Base-by-base conservation (phyloP, 2,797 vertebrate species). In the Enteromius radiatus region DNA sequence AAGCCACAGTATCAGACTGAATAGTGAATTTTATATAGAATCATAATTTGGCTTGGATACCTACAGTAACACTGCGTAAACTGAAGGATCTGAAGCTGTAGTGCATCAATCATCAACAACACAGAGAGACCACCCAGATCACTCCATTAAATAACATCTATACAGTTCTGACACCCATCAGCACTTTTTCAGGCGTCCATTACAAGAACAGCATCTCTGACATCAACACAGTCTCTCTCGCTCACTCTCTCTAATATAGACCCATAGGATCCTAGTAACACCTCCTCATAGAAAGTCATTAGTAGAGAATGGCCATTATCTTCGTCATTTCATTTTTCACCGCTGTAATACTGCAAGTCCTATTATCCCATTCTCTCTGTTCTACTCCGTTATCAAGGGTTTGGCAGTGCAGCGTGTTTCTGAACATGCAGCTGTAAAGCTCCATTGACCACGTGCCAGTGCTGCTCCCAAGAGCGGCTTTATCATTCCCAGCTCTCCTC, bases 361-460 rank as follows among this genome's bases (percentile, higher is more conserved):
- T 54, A 41, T 43, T 76, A 43, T 76, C 2, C 36, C 21, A 15
- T 76, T 78, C 41, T 47, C 38, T 36, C 43, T 49, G 43, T 23
- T 52, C 21, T 5, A 19, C 28, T 47, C 43, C 2, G 15, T 23
- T 23, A 36, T 45, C 23, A 45, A 76, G 26, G 21, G 23, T 63
- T 76, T 63, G 56, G 56, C 56, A 76, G 56, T 68, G n/a, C 65
- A 9, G 49, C 0, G 1, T 59, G n/a, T 80, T 80, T 41, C 23
- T 80, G 49, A 43, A 28, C 43, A 1, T 63, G 23, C 76, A 71
- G 54, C 67, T 78, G 41, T 61, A 26, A 73, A 68, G 52, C 41
- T 54, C 36, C 28, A 71, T 78, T 73, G 76, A 71, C 28, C 2
- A n/a, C 3, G 3, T 61, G 82, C 82, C 82, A 78, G 41, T 11